Evolutionary conservation across 2,113 vertebrate species (phyloP).

Genomic region (Megaceryle torquata): DNA sequence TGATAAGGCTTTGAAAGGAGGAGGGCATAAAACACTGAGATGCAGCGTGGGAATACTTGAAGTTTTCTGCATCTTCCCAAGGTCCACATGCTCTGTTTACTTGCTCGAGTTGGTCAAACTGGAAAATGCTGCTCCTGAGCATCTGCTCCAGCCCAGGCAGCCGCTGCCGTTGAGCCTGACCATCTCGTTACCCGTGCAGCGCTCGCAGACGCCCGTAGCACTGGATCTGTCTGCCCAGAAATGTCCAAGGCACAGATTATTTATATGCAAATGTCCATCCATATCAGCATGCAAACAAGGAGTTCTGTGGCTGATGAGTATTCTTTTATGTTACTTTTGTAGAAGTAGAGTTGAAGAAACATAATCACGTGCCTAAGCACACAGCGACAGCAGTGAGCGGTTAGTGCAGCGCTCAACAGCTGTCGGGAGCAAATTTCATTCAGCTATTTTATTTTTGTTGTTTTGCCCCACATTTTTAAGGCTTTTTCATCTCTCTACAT

Average conservation of each 20-base stretch:
- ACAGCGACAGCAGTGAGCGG: background rate
- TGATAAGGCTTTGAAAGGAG: background rate
- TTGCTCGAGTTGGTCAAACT: background rate
- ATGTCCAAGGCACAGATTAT: background rate
- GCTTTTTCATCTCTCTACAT: background rate
- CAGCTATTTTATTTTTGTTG: background rate
- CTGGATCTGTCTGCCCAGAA: background rate
- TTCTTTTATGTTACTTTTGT: background rate
- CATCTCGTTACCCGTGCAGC: background rate
- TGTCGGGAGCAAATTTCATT: background rate
- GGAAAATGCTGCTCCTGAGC: background rate
- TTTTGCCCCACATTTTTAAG: background rate
- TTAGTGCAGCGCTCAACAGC: background rate
- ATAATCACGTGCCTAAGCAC: background rate
- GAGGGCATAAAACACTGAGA: background rate
- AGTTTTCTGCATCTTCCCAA: background rate
- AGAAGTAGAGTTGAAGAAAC: background rate
- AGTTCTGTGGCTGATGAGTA: background rate
- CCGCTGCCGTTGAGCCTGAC: background rate
- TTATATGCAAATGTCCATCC: background rate
- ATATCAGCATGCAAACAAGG: background rate
- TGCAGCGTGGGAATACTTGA: rapidly evolving
- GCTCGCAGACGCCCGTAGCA: background rate
- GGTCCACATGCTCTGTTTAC: background rate
- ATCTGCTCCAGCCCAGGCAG: background rate